These are phyloP conservation scores for Epiblema foenella DNA, from an alignment of 2,888 invertebrate genomes.

Conservation along the genomic window DNA sequence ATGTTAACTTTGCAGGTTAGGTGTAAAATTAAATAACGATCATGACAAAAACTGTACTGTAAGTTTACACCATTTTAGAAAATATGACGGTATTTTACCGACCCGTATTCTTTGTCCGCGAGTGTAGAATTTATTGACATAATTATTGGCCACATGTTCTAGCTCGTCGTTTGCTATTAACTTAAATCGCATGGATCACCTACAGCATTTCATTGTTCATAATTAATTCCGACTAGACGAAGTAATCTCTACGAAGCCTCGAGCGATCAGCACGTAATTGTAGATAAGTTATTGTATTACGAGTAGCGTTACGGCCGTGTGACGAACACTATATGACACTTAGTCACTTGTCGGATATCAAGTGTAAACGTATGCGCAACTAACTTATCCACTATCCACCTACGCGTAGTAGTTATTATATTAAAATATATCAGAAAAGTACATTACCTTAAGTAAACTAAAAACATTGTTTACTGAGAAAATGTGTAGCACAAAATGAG, in stretches of 20 bases:
- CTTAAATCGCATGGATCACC: neutral
- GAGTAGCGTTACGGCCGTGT: constrained; percentile 17
- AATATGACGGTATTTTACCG: no score
- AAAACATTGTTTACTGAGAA: constrained; percentile 15
- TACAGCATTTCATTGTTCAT: constrained; percentile 1
- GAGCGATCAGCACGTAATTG: constrained; percentile 30
- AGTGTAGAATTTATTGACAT: no score
- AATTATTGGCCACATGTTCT: no score
- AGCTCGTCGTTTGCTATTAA: neutral
- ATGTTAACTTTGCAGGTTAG: no score
- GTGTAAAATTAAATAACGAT: no score
- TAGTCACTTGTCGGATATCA: constrained; percentile 22
- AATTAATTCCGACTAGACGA: constrained; percentile 12
- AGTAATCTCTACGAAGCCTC: constrained; percentile 15
- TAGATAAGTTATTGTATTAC: constrained; percentile 40
- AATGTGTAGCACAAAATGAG: constrained; percentile 32
- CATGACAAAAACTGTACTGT: no score
- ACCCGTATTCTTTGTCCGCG: no score
- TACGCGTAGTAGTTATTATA: neutral
- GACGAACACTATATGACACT: constrained; percentile 30
- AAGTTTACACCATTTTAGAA: no score
- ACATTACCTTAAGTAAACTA: neutral
- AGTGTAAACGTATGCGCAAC: constrained; percentile 10
- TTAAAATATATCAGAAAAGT: neutral
- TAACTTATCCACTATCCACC: neutral